These are phyloP conservation scores for Mastigias papua DNA, from an alignment of 30 jellyfish, hydroid and myxozoan genomes.

Conservation along the genomic window DNA sequence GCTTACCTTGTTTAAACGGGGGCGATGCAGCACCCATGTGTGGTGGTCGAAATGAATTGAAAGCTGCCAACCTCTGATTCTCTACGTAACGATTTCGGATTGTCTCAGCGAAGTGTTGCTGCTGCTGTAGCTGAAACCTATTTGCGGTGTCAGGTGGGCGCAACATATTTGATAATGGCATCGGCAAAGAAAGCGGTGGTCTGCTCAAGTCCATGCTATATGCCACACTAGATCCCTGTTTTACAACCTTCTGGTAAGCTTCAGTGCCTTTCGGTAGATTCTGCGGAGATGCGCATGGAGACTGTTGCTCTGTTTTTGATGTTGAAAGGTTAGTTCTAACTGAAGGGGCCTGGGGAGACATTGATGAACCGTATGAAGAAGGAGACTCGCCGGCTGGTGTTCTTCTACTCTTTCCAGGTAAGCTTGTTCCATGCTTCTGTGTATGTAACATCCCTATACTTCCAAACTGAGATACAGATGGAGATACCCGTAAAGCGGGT, in stretches of 20 bases:
- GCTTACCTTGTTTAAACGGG: slow-evolving; percentile 33
- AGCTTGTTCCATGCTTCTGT: neutral
- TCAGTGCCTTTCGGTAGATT: neutral
- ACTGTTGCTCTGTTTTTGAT: slow-evolving; percentile 1
- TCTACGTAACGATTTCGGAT: slow-evolving; percentile 31
- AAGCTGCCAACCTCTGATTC: slow-evolving; percentile 54
- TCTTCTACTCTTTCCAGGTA: neutral
- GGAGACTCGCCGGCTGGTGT: slow-evolving; percentile 60
- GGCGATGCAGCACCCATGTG: slow-evolving; percentile 15
- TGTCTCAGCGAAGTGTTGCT: slow-evolving; percentile 37
- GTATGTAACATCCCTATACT: slow-evolving; percentile 26
- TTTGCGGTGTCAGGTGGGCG: slow-evolving; percentile 16
- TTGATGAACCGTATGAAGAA: slow-evolving; percentile 43
- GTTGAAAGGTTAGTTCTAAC: slow-evolving; percentile 31
- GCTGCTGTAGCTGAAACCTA: slow-evolving; percentile 34
- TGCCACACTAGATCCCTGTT: neutral
- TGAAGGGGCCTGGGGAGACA: slow-evolving; percentile 61
- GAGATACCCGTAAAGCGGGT: slow-evolving; percentile 63
- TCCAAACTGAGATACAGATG: slow-evolving; percentile 63
- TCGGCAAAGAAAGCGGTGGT: neutral
- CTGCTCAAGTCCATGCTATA: neutral
- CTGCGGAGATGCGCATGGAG: slow-evolving; percentile 20
- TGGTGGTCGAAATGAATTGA: slow-evolving; percentile 34
- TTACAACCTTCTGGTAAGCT: neutral
- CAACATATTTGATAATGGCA: slow-evolving; percentile 26